Percentiles rank a stretch among this genome's conserved stretches.
phyloP scores from a whole-genome alignment of 1,140 invertebrate genomes.

The Pomacea maculata region DNA sequence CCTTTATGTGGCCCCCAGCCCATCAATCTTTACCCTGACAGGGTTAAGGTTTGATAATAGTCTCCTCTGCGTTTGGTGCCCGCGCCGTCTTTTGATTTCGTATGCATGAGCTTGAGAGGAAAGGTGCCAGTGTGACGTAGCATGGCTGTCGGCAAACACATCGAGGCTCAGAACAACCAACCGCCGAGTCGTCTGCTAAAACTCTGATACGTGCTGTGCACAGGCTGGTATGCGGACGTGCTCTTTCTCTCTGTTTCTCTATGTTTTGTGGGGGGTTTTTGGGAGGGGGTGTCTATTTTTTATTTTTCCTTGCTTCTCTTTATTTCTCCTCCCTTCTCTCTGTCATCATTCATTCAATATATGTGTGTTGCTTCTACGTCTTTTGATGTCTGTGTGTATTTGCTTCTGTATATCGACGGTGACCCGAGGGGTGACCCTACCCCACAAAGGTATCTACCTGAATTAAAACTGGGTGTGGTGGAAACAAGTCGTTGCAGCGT shows the following conservation, averaged over 20 bases:
- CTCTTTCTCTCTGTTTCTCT: no score
- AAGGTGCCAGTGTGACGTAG: not conserved
- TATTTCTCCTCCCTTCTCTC: not conserved
- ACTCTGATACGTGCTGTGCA: not conserved
- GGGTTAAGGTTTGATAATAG: constrained; percentile 14
- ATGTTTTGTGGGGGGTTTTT: no score
- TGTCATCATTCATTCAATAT: not conserved
- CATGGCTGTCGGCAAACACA: not conserved
- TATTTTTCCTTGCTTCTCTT: not conserved
- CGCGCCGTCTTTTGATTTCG: not conserved
- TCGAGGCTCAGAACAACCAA: not conserved
- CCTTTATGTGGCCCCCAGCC: not conserved
- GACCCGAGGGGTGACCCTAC: not conserved
- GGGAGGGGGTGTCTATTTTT: not conserved
- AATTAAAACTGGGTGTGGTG: not conserved
- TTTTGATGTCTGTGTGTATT: constrained; percentile 6
- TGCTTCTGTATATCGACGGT: not conserved
- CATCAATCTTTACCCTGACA: constrained; percentile 12
- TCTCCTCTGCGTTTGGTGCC: not conserved
- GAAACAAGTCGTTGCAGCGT: no score
- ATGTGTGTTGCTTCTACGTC: not conserved
- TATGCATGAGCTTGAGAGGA: not conserved
- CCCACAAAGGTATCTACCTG: not conserved
- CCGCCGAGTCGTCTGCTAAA: not conserved
- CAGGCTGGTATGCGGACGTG: not conserved